These are phyloP conservation scores for Ciona savignyi DNA, from an alignment of 23 tunicate species.

Conservation along the genomic window DNA sequence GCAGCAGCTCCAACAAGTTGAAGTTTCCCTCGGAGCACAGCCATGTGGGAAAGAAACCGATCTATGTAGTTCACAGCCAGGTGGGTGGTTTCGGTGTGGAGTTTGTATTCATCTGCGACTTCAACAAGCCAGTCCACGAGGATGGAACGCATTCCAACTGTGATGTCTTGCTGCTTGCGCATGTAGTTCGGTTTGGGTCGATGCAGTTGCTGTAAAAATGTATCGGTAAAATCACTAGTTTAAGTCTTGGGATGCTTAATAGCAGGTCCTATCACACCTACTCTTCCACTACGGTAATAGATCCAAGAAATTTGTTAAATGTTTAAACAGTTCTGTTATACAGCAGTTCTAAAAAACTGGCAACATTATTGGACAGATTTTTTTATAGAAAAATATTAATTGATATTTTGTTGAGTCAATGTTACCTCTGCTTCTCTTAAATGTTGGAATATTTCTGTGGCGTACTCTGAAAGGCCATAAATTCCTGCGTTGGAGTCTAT, in stretches of 20 bases:
- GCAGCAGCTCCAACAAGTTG: conserved; percentile 98
- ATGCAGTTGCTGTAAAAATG: conserved; percentile 35
- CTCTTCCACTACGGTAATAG: too few species aligned
- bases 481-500: conserved; percentile 48
- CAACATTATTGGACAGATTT: too few species aligned
- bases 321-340: too few species aligned
- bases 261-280: too few species aligned
- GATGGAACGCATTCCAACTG: conserved; percentile 76
- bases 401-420: too few species aligned
- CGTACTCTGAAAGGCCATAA: conserved; percentile 82
- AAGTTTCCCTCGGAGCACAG: conserved; percentile 80
- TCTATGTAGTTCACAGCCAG: conserved; percentile 96
- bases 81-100: conserved; percentile 78
- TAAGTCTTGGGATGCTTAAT: too few species aligned
- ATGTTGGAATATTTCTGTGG: conserved; percentile 82
- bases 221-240: neutral
- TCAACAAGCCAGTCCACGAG: conserved; percentile 93
- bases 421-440: conserved; percentile 78
- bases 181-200: conserved; percentile 89
- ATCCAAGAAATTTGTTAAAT: too few species aligned
- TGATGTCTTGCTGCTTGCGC: conserved; percentile 97
- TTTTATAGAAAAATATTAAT: too few species aligned
- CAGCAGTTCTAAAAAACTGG: too few species aligned
- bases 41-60: conserved; percentile 84
- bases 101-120: conserved; percentile 83